Base-by-base conservation (phyloP, 2,888 invertebrate species). In the Melikaiella ostensackeni region DNA sequence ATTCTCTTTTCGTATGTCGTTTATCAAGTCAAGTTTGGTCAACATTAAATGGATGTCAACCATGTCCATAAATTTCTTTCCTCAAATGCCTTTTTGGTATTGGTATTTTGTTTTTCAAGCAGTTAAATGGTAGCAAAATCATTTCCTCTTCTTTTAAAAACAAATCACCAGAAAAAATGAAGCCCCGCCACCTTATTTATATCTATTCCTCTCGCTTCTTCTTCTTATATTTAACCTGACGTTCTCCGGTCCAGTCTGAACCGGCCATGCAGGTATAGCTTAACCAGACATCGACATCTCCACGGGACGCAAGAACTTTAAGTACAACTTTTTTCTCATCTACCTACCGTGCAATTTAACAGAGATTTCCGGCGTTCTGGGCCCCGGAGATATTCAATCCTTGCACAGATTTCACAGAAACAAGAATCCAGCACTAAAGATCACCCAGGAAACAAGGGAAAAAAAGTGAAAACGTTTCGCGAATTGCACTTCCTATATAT, bases 241-340 rank as follows among this genome's bases (percentile, higher is more conserved):
- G 59, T 59, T 59, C 27, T 78, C 30, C 46, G 75, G 55, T 79
- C 50, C 63, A 63, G 74, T 66, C 77, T 77, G 77, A 79, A 81
- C 81, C 79, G 79, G 79, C 81, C 79, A 74, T 77, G 77, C 81
- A 79, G 75, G 81, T 81, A 59, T 27, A 79, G 77, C 63, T 66
- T 63, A 78, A 78, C 81, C 81, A 78, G 81, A 80, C 79, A 70
- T 77, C 79, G 81, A 75, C 76, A 79, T 78, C 78, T 78, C 79
- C 75, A 42, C 21, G 24, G 42, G 21, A 27, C 70, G n/a, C 70
- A 70, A 70, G n/a, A 50, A 70, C 46, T 78, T 74, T 42, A 73
- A 76, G 66, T 50, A 77, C 59, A 70, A 62, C 62, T 62, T 74
- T 74, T 66, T 74, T 35, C 21, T 70, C 8, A 30, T 21, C 19